Base-by-base conservation (phyloP, 1,140 invertebrate genomes). In the Magallana ariakensis region DNA sequence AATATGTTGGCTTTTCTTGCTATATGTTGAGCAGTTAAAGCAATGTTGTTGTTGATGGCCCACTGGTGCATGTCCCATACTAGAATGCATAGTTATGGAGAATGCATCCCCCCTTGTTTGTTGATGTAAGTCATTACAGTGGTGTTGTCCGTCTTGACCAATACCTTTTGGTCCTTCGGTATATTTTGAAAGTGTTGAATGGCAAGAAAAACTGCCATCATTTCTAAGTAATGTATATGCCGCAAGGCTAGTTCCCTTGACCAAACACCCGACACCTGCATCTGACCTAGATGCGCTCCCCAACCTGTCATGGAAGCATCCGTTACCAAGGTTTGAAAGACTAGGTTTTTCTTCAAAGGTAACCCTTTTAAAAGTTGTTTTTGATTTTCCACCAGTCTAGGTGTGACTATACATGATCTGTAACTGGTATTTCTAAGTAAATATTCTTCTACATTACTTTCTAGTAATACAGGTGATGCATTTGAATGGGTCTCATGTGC, bases 21-120 rank as follows among this genome's bases (percentile, higher is more conserved):
- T 11, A 86, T 86, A 60, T 86, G 85, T 46, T 11, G 13, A 6
- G 85, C 85, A 53, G 26, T 57, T 11, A 86, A 11, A 9, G 1
- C 0, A 1, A 86, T 86, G 6, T 60, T 60, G 16, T 70, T 66
- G n/a, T 57, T 66, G n/a, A 53, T 58, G 22, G 1, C 10, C 60
- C 11, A 70, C 6, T 87, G 33, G 26, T 33, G 70, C 8, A 87
- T 80, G 55, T 58, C 33, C 80, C 80, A 87, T 1, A 26, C 46
- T 33, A 56, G n/a, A 1, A 83, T 70, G 22, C 85, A 87, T 83
- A 33, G 8, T 62, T 10, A 7, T n/a, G 85, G 85, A 75, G 85
- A 83, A 3, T 16, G 57, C 33, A 81, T 87, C n/a, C 6, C 81
- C 85, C 46, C 85, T 84, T 87, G 83, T 75, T 85, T 84, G 70